phyloP scores from a whole-genome alignment of 2,797 vertebrate species.

The Sebastes vulpes region DNA sequence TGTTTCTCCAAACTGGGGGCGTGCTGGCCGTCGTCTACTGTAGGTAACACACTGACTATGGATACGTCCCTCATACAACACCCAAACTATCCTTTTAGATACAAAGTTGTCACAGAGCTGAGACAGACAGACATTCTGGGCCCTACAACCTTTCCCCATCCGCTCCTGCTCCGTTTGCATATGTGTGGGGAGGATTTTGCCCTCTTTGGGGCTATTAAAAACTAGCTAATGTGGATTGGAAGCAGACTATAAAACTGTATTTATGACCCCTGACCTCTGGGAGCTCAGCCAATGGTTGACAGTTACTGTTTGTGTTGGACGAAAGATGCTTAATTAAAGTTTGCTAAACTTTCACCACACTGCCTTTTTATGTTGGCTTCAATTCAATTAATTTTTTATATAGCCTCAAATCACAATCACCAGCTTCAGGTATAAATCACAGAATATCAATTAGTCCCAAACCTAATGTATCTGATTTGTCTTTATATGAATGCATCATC shows the following conservation, averaged over 20 bases:
- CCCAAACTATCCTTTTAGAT: not conserved
- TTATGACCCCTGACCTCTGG: not conserved
- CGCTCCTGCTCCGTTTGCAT: not conserved
- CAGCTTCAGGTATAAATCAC: not conserved
- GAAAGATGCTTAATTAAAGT: not conserved
- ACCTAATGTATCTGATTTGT: not conserved
- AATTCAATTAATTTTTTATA: too few species aligned
- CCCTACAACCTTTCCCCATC: not conserved
- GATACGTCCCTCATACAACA: too few species aligned
- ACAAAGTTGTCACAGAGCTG: slow-evolving; percentile 8
- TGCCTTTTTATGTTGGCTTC: not conserved
- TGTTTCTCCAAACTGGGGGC: too few species aligned
- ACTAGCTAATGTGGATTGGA: not conserved
- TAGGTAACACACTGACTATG: too few species aligned
- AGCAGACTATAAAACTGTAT: not conserved
- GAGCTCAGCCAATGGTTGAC: not conserved
- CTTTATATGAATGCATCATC: not conserved
- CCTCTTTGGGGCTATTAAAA: not conserved
- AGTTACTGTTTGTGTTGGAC: not conserved
- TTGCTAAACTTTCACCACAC: not conserved
- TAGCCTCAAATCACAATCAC: not conserved
- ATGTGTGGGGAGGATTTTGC: not conserved
- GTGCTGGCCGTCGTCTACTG: too few species aligned
- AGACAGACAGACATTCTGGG: not conserved
- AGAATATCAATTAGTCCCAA: not conserved